Evolutionary conservation across 2,797 vertebrate species (phyloP), one percentile per base, ranked within the genome.

Genomic region (Anguilla megastoma): DNA sequence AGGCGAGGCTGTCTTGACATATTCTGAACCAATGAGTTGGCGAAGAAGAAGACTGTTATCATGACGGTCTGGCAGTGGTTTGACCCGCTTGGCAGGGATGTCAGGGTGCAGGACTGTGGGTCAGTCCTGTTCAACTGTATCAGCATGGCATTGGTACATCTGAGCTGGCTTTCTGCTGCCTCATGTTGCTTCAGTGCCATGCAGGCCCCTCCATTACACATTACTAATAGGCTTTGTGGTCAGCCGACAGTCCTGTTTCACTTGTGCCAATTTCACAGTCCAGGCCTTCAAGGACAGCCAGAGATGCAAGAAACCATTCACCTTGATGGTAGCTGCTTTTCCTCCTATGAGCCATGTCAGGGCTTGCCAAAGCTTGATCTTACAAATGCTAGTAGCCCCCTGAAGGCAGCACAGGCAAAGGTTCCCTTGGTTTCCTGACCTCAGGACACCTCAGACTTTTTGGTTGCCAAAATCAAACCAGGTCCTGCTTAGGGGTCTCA

Each of bases 71-170:
- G 82, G 63, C 45, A 36, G 54, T 58, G 45, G 79, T 50, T 50
- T 54, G 82, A 63, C 56, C 6, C 1, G 0, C 82, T 85, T 66
- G 80, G 83, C 60, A 52, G 79, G 79, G 86, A 58, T 48, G 86
- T 87, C 86, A 84, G 86, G 24, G 63, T 69, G 63, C 24, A 30
- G 63, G n/a, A 69, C 63, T 69, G 63, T 45, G 41, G 14, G 21
- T 21, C 16, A 21, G 14, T 63, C 16, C 60, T 41, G 4, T 69
- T 69, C 8, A 69, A 24, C 5, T 9, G n/a, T 69, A 9, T 69
- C 7, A 69, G 60, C 24, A 63, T 63, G 63, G n/a, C 24, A 27
- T 9, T 69, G 69, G 9, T 74, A 74, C 30, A 10, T 36, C 30
- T 27, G 24, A 33, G 69, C 27, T 74, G 69, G 69, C 69, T 14